Evolutionary conservation across 2,797 vertebrate species (phyloP).

Genomic region (Peromyscus aztecus): DNA sequence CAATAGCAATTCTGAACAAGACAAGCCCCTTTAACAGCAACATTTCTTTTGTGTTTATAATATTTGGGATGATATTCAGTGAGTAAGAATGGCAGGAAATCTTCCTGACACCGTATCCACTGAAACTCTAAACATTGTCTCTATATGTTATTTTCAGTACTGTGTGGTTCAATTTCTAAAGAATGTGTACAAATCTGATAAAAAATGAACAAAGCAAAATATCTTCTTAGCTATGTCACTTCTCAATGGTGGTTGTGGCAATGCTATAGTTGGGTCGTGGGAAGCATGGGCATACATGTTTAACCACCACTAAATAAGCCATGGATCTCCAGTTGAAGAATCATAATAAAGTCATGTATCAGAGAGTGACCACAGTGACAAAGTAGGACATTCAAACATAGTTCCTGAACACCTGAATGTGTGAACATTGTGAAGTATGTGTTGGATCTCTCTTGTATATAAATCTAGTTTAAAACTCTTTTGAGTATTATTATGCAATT

Average conservation of each 20-base stretch:
- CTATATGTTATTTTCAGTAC: background rate
- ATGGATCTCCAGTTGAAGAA: background rate
- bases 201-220: background rate
- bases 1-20: background rate
- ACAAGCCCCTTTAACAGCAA: background rate
- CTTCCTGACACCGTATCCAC: background rate
- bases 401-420: background rate
- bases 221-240: background rate
- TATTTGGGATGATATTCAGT: background rate
- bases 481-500: background rate
- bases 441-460: no score
- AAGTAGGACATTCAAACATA: background rate
- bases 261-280: rapidly evolving
- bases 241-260: background rate
- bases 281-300: background rate
- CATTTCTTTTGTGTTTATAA: background rate
- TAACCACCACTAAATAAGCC: background rate
- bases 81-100: background rate
- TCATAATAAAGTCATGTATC: background rate
- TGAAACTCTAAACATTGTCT: background rate
- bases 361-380: background rate
- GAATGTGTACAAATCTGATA: background rate
- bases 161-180: background rate
- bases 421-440: background rate
- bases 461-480: background rate